Evolutionary conservation across 2,797 vertebrate genomes (phyloP).

Genomic region (Tamandua tetradactyla): DNA sequence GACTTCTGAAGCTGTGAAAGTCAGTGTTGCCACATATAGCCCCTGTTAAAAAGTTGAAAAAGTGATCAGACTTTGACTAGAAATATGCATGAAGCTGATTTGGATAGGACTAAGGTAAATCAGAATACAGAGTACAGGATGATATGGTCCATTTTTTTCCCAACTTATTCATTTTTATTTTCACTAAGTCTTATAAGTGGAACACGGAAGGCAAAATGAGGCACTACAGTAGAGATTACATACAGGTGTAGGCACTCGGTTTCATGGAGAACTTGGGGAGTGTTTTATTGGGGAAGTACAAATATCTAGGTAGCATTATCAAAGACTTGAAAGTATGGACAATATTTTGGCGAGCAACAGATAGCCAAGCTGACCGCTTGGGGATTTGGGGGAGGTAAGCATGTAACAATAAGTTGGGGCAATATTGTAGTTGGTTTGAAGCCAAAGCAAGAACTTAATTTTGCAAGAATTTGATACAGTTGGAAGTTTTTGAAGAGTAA

Average conservation of each 20-base stretch:
- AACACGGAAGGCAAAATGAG: not conserved
- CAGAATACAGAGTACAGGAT: too few relatives aligned
- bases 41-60: too few relatives aligned
- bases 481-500: conserved; percentile 8
- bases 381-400: not conserved
- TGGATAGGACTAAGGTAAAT: too few relatives aligned
- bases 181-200: not conserved
- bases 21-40: too few relatives aligned
- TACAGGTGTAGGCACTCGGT: not conserved
- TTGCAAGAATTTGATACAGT: not conserved
- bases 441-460: not conserved
- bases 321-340: not conserved
- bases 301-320: not conserved
- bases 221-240: not conserved
- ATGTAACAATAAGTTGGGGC: not conserved
- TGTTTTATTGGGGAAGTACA: not conserved
- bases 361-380: not conserved
- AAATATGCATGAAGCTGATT: too few relatives aligned
- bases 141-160: too few relatives aligned
- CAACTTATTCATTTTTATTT: not conserved
- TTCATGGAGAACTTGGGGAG: not conserved
- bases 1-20: too few relatives aligned
- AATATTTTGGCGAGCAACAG: not conserved
- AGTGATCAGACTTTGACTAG: too few relatives aligned
- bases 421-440: not conserved